phyloP scores from a whole-genome alignment of 2,113 vertebrate species.

The Percina caprodes region DNA sequence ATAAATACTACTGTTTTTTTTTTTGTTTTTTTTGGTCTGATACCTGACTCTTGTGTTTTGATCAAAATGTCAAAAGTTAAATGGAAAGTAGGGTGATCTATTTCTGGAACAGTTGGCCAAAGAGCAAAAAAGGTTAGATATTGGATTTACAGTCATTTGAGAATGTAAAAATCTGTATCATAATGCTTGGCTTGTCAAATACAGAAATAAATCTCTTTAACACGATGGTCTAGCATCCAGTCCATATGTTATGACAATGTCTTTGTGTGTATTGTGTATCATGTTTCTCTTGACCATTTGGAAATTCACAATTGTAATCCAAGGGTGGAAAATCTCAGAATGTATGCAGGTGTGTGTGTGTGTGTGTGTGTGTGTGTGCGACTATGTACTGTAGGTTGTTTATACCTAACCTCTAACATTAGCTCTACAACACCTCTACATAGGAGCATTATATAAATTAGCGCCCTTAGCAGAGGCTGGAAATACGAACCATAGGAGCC shows the following conservation, averaged over 20 bases:
- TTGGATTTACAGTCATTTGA: slow-evolving; percentile 36
- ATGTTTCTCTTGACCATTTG: background rate
- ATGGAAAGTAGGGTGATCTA: background rate
- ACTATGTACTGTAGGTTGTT: no score
- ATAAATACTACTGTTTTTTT: slow-evolving; percentile 70
- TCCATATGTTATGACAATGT: slow-evolving; percentile 18
- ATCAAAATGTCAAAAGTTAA: slow-evolving; percentile 42
- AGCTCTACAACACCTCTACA: no score
- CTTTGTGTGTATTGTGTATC: background rate
- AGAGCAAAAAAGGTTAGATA: slow-evolving; percentile 23
- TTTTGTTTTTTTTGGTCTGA: slow-evolving; percentile 31
- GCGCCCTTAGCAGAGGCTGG: no score
- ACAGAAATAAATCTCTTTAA: slow-evolving; percentile 8
- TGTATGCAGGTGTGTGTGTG: background rate
- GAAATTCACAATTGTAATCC: background rate
- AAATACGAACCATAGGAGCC: no score
- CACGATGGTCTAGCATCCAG: background rate
- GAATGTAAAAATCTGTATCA: slow-evolving; percentile 9
- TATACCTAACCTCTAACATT: no score
- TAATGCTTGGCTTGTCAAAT: slow-evolving; percentile 1
- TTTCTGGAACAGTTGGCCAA: slow-evolving; percentile 39
- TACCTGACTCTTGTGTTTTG: slow-evolving; percentile 58
- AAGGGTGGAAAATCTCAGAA: background rate
- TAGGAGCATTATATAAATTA: no score
- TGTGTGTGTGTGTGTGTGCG: no score